Conservation (phyloP, 2,113 vertebrate species). For the Protomyctophum bolini region DNA sequence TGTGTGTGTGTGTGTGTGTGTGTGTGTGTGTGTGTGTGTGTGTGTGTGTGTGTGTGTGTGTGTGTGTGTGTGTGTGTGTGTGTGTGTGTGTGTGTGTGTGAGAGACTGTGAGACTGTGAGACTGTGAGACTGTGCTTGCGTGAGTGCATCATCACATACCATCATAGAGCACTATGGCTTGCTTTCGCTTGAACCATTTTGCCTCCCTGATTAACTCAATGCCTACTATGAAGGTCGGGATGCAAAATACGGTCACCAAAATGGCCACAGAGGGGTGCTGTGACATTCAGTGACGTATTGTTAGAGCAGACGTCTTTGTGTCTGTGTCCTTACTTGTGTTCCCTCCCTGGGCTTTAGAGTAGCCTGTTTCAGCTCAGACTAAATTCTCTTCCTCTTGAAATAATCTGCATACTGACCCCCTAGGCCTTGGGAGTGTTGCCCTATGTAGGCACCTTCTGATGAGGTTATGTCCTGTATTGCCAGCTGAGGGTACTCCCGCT, state of each 20-base stretch:
- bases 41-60: conserved; percentile 21
- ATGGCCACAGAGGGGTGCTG: conserved; percentile 70
- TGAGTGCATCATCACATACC: conserved; percentile 38
- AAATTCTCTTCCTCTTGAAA: conserved; percentile 95
- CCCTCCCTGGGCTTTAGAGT: conserved; percentile 48
- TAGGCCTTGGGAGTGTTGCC: conserved; percentile 84
- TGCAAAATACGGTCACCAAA: conserved; percentile 61
- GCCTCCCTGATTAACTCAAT: conserved; percentile 37
- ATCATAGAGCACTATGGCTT: conserved; percentile 70
- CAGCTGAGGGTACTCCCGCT: conserved; percentile 87
- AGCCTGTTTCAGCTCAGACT: conserved; percentile 60
- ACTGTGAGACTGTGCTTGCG: conserved; percentile 11
- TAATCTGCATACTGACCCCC: conserved; percentile 86
- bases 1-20: conserved; percentile 19
- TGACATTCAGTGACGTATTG: conserved; percentile 33
- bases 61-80: conserved; percentile 20
- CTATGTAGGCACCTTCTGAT: conserved; percentile 77
- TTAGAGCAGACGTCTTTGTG: conserved; percentile 3
- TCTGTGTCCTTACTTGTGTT: background rate
- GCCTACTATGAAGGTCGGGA: conserved; percentile 45
- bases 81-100: conserved; percentile 18
- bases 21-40: conserved; percentile 30
- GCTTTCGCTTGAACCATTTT: conserved; percentile 61
- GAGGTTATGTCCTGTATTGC: conserved; percentile 82
- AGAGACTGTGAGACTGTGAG: conserved; percentile 21